These are phyloP conservation scores for Phasianus colchicus DNA, from an alignment of 2,113 vertebrate genomes.

Conservation along the genomic window DNA sequence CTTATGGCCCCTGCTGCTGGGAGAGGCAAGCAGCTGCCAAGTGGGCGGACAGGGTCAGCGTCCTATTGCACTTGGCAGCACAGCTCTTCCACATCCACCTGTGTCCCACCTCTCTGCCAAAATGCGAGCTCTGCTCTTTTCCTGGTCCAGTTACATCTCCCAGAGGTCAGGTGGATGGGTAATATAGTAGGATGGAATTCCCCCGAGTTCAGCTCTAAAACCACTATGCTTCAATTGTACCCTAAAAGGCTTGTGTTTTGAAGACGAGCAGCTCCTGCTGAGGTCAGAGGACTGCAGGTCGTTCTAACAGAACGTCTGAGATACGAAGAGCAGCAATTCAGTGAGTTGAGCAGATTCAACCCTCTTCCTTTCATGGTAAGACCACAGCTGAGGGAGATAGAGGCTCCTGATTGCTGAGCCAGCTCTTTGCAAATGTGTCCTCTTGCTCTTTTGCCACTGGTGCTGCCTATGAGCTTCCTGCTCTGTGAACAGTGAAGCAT, in stretches of 20 bases:
- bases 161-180: slow-evolving; percentile 17
- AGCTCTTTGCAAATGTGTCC: not conserved
- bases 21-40: not conserved
- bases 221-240: slow-evolving; percentile 3
- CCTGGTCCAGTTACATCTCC: slow-evolving; percentile 27
- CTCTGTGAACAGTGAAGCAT: not conserved
- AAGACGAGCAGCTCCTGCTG: not conserved
- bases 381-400: not conserved
- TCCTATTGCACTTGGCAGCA: slow-evolving; percentile 42
- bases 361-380: not conserved
- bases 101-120: slow-evolving; percentile 47
- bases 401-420: not conserved
- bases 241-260: slow-evolving; percentile 20
- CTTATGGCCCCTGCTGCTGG: slow-evolving; percentile 31
- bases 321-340: not conserved
- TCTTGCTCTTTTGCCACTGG: not conserved
- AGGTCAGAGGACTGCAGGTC: not conserved
- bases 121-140: not conserved
- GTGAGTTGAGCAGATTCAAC: not conserved
- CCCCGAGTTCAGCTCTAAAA: slow-evolving; percentile 49
- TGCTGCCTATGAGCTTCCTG: not conserved
- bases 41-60: not conserved
- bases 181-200: slow-evolving; percentile 44
- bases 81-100: slow-evolving; percentile 35
- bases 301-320: not conserved